Percentiles rank a stretch among this genome's conserved stretches.
Evolutionary conservation across 2,888 invertebrate genomes (phyloP).

Genomic region (Stegana nigrithorax): DNA sequence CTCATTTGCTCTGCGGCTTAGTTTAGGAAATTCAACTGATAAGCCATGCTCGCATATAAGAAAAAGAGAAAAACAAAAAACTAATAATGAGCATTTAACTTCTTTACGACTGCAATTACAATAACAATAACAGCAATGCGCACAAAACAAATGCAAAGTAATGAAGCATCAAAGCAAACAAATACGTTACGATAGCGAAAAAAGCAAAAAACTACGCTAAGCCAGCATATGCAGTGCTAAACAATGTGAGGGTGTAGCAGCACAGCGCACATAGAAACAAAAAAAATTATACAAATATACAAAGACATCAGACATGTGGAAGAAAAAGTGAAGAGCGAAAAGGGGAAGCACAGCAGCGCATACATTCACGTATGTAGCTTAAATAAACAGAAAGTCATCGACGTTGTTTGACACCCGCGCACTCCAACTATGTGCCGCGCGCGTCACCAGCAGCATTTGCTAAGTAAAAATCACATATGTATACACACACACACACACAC

Average conservation of each 20-base stretch:
- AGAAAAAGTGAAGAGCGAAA: conserved; percentile 26
- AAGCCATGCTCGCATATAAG: conserved; percentile 40
- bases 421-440: background rate
- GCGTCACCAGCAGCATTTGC: background rate
- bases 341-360: conserved; percentile 19
- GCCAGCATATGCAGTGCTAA: background rate
- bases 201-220: no score
- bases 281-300: no score
- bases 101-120: conserved; percentile 40
- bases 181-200: no score
- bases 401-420: background rate
- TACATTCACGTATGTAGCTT: no score
- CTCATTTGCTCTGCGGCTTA: background rate
- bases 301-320: no score
- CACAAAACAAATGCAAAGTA: conserved; percentile 39
- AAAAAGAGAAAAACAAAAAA: conserved; percentile 23
- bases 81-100: conserved; percentile 48
- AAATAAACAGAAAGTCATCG: background rate
- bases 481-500: background rate
- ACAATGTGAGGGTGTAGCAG: conserved; percentile 18
- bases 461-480: background rate
- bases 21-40: background rate
- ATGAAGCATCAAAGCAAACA: no score
- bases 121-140: background rate
- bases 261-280: conserved; percentile 23